A percentile compares a stretch with the other conserved stretches of the same genome.
Evolutionary conservation across 2,113 vertebrate genomes (phyloP).

Genomic region (Leptosomus discolor): DNA sequence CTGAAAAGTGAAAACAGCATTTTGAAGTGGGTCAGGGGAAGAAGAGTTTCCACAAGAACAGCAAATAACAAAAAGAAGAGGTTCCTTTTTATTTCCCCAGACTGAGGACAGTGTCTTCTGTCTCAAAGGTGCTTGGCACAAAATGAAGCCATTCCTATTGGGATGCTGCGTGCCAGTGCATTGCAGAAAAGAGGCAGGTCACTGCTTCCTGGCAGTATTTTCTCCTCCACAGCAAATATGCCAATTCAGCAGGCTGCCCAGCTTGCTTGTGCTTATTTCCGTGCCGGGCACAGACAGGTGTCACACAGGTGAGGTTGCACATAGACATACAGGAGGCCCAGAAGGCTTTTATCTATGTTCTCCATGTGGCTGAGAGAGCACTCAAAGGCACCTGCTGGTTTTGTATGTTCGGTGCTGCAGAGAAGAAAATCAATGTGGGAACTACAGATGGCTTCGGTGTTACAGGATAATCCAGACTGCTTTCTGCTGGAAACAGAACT

Average conservation of each 20-base stretch:
- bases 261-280: slow-evolving; percentile 29
- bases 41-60: neutral
- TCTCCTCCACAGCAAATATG: neutral
- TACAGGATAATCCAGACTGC: slow-evolving; percentile 29
- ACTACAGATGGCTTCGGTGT: slow-evolving; percentile 28
- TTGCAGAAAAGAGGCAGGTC: slow-evolving; percentile 31
- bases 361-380: slow-evolving; percentile 34
- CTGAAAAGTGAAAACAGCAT: neutral
- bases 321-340: neutral
- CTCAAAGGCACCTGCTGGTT: slow-evolving; percentile 50
- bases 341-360: slow-evolving; percentile 43
- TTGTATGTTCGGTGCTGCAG: neutral
- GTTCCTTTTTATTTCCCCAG: slow-evolving; percentile 1
- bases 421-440: slow-evolving; percentile 57
- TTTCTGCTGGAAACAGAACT: neutral
- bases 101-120: neutral
- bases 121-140: neutral
- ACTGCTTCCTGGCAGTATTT: slow-evolving; percentile 13
- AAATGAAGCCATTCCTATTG: neutral
- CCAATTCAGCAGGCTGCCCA: slow-evolving; percentile 44
- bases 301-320: slow-evolving; percentile 56
- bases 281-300: slow-evolving; percentile 54
- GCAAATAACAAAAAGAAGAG: neutral
- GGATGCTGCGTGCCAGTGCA: neutral
- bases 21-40: neutral